Evolutionary conservation across 2,888 invertebrate species (phyloP).

Genomic region (Harpalus rubripes): DNA sequence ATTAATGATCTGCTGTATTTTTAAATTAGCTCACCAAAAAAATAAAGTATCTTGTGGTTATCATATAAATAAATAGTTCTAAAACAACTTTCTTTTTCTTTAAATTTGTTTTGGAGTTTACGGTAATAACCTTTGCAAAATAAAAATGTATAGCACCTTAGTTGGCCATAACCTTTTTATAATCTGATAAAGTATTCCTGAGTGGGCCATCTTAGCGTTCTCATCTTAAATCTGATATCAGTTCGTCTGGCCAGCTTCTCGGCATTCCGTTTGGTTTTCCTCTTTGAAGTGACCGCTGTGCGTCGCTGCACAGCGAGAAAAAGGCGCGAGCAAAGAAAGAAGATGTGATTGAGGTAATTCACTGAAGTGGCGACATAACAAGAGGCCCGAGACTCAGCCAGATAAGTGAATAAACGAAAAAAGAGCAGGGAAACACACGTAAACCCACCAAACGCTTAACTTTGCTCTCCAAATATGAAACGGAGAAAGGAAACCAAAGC

Average conservation of each 20-base stretch:
- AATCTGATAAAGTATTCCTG: slow-evolving; percentile 57
- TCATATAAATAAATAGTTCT: too few relatives aligned
- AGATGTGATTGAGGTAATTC: slow-evolving; percentile 66
- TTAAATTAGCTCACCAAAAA: too few relatives aligned
- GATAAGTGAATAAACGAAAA: slow-evolving; percentile 66
- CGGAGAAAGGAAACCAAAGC: neutral
- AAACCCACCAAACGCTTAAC: slow-evolving; percentile 58
- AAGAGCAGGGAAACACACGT: slow-evolving; percentile 49
- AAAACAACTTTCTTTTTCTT: too few relatives aligned
- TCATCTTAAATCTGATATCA: slow-evolving; percentile 53
- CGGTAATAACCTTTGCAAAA: neutral
- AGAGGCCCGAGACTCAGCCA: slow-evolving; percentile 38
- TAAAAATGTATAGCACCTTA: slow-evolving; percentile 38
- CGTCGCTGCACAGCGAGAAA: slow-evolving; percentile 42
- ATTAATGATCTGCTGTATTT: too few relatives aligned
- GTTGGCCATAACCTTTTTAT: slow-evolving; percentile 52
- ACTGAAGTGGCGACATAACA: slow-evolving; percentile 65
- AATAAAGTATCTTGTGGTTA: too few relatives aligned
- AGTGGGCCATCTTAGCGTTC: slow-evolving; percentile 21
- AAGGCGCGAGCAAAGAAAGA: slow-evolving; percentile 60
- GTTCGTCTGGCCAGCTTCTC: slow-evolving; percentile 13
- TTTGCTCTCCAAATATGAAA: slow-evolving; percentile 64
- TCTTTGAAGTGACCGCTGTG: slow-evolving; percentile 60
- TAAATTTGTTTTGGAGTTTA: neutral
- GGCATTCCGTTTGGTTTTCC: slow-evolving; percentile 6